Percentiles rank a stretch among this genome's conserved stretches.
Conservation (phyloP, 2,113 vertebrate genomes). For the Microtus montanus region DNA sequence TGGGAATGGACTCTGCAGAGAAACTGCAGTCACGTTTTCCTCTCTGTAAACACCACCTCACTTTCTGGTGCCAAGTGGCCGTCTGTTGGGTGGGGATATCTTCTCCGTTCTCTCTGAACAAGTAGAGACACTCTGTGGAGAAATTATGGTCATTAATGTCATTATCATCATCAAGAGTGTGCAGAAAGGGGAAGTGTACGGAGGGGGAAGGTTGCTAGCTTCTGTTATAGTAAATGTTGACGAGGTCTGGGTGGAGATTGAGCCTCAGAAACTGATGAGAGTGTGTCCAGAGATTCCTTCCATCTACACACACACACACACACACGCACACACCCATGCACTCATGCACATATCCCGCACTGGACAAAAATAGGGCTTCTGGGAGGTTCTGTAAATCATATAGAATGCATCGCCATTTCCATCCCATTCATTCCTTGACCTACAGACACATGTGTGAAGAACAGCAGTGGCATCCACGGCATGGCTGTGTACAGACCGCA, state of each 20-base stretch:
- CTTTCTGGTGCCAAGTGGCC: constrained; percentile 30
- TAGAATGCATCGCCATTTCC: not conserved
- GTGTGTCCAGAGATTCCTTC: not conserved
- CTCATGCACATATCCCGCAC: not conserved
- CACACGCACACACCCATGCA: too few species aligned
- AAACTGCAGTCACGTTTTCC: not conserved
- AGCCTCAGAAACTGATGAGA: not conserved
- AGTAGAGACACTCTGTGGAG: constrained; percentile 64
- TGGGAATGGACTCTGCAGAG: not conserved
- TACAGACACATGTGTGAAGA: not conserved
- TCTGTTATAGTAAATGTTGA: constrained; percentile 38
- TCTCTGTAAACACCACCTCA: constrained; percentile 8
- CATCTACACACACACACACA: not conserved
- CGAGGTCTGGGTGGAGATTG: not conserved
- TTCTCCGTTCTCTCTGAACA: constrained; percentile 57
- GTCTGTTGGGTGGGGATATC: constrained; percentile 14
- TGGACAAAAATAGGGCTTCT: not conserved
- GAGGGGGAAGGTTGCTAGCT: constrained; percentile 30
- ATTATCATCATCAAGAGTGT: constrained; percentile 67
- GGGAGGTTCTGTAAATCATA: not conserved
- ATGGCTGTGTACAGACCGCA: not conserved
- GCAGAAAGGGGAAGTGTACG: not conserved
- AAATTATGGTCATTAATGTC: constrained; percentile 70
- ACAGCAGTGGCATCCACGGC: not conserved
- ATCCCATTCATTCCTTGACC: not conserved